A percentile compares a stretch with the other conserved stretches of the same genome.
Evolutionary conservation across 2,113 vertebrate species (phyloP).

Genomic region (Ailurus styani): DNA sequence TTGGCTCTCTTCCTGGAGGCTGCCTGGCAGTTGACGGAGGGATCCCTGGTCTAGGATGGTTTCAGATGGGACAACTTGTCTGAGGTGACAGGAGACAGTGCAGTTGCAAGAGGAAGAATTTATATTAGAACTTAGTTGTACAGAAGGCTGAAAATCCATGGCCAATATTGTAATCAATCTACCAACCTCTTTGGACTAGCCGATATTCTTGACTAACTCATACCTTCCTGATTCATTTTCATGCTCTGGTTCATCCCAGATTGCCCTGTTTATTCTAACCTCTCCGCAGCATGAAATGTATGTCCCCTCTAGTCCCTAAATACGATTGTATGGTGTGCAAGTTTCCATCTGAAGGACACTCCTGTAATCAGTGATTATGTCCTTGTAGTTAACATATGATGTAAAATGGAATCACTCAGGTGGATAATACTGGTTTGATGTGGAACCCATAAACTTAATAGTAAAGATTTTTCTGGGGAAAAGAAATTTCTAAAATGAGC

Average conservation of each 20-base stretch:
- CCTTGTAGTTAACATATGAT: not conserved
- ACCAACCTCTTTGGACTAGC: not conserved
- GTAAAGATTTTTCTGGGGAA: not conserved
- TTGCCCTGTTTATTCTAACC: not conserved
- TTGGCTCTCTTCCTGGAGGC: not conserved
- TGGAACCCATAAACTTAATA: not conserved
- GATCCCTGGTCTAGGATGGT: not conserved
- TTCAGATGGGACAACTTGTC: not conserved
- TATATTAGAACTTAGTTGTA: too few species aligned
- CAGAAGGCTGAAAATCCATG: not conserved
- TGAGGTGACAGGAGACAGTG: not conserved
- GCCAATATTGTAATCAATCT: not conserved
- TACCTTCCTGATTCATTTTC: not conserved
- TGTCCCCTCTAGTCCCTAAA: not conserved
- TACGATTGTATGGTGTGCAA: not conserved
- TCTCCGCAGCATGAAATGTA: not conserved
- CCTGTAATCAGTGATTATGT: not conserved
- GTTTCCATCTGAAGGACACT: not conserved
- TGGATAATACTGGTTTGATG: not conserved
- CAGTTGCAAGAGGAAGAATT: not conserved
- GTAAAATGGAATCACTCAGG: not conserved
- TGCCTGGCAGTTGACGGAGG: not conserved
- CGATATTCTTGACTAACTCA: not conserved
- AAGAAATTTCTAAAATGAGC: not conserved
- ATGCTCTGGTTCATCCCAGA: not conserved